Conservation (phyloP, 1,140 invertebrate genomes). For the Zophobas morio region DNA sequence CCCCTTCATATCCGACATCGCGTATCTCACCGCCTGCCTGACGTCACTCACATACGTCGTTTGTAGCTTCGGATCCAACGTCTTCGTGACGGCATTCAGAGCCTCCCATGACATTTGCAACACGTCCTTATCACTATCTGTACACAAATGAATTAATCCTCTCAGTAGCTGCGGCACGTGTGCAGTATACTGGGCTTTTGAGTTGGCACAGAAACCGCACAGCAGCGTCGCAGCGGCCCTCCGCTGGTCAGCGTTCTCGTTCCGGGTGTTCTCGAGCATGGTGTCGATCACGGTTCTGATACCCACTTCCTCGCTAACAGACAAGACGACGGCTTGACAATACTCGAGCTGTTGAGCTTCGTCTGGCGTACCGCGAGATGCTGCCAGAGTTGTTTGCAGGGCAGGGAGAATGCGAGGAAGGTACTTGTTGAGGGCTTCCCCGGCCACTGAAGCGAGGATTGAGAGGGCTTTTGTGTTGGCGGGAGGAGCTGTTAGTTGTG, state of each 20-base stretch:
- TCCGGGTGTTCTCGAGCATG: slow-evolving; percentile 85
- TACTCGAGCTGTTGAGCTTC: slow-evolving; percentile 90
- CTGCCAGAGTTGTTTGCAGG: slow-evolving; percentile 83
- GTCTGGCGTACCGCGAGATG: slow-evolving; percentile 77
- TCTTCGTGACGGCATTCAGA: slow-evolving; percentile 91
- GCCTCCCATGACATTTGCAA: slow-evolving; percentile 92
- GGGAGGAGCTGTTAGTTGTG: slow-evolving; percentile 89
- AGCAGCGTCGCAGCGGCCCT: slow-evolving; percentile 89
- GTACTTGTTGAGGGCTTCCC: slow-evolving; percentile 93
- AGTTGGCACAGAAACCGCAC: slow-evolving; percentile 91
- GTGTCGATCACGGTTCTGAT: slow-evolving; percentile 92
- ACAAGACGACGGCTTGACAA: slow-evolving; percentile 93
- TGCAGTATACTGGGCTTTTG: slow-evolving; percentile 87
- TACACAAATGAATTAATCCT: slow-evolving; percentile 89
- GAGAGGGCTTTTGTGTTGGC: slow-evolving; percentile 95
- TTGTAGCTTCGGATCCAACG: slow-evolving; percentile 85
- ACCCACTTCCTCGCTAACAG: slow-evolving; percentile 89
- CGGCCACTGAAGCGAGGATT: slow-evolving; percentile 92
- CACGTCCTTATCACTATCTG: slow-evolving; percentile 85
- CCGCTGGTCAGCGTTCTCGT: slow-evolving; percentile 75
- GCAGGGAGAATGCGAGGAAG: slow-evolving; percentile 93
- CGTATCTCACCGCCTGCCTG: slow-evolving; percentile 91
- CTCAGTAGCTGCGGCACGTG: slow-evolving; percentile 91
- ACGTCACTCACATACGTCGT: slow-evolving; percentile 90
- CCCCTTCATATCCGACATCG: slow-evolving; percentile 88